Evolutionary conservation across 2,113 vertebrate genomes (phyloP).

Genomic region (Dascyllus trimaculatus): DNA sequence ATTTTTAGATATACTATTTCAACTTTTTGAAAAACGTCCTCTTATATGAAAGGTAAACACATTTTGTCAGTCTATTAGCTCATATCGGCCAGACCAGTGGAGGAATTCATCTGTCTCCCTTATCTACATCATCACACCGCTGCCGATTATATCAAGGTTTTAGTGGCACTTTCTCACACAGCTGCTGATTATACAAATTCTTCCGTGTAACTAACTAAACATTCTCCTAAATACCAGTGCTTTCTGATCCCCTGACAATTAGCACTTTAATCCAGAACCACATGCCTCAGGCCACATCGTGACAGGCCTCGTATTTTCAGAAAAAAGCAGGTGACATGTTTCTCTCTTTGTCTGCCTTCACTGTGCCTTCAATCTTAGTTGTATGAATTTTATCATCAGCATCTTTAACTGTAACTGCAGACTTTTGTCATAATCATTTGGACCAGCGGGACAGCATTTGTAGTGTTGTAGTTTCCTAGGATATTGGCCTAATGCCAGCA

Average conservation of each 20-base stretch:
- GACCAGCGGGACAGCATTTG: constrained; percentile 1
- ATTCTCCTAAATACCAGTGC: too few relatives aligned
- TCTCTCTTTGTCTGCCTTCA: neutral
- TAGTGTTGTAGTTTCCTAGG: neutral
- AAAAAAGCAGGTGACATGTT: neutral
- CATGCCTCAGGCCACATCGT: neutral
- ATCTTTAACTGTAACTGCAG: constrained; percentile 3
- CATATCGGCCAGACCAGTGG: too few relatives aligned
- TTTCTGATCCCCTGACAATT: neutral
- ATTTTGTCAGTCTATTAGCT: too few relatives aligned
- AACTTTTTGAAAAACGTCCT: too few relatives aligned
- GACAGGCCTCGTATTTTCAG: neutral
- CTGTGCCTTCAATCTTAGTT: neutral
- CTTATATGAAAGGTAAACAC: too few relatives aligned
- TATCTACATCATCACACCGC: too few relatives aligned
- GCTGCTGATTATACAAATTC: too few relatives aligned
- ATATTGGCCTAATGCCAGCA: constrained; percentile 43
- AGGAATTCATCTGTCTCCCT: too few relatives aligned
- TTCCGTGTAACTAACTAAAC: too few relatives aligned
- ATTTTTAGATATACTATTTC: too few relatives aligned
- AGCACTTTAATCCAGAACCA: neutral
- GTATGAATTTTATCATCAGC: neutral
- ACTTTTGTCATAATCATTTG: neutral
- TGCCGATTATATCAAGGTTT: too few relatives aligned
- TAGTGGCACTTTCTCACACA: too few relatives aligned